Base-by-base conservation (phyloP, 2,797 vertebrate genomes). In the Phataginus tricuspis region DNA sequence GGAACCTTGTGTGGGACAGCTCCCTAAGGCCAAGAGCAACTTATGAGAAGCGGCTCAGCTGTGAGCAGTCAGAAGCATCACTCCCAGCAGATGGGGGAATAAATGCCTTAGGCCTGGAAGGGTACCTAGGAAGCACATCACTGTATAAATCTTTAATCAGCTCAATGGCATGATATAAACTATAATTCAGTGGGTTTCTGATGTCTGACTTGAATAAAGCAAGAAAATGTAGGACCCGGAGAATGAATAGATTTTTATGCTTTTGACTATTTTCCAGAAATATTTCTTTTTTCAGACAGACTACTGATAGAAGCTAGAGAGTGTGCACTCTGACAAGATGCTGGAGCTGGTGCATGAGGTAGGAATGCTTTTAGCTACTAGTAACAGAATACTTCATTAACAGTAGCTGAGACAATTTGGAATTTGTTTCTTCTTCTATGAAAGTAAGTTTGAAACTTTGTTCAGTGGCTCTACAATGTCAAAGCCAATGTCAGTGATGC, bases 391-490 rank as follows among this genome's bases (percentile, higher is more conserved):
- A 88, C 2, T 88, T 91, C 11, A 51, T 86, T 74, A 77, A 89
- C 29, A 72, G 18, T 64, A 53, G 11, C 11, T 71, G 21, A 94
- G 37, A 88, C 27, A 45, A 71, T n/a, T 63, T 59, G 49, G 25
- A 59, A 3, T 86, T 87, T 61, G 1, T 34, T 78, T 72, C 74
- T 53, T 59, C 29, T 59, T 72, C 8, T 5, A 80, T 53, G 69
- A 96, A 96, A 94, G 59, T 83, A 74, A 82, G 25, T 94, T 80
- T 74, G 64, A 94, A 92, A 71, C 14, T 79, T 84, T 94, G 37
- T 87, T 87, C 25, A 75, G 25, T 39, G 16, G 53, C 15, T 88
- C 21, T 92, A 37, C 10, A 71, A 82, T 39, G 21, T 82, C 77
- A 91, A 34, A 63, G 18, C 51, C 72, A 87, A 66, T 74, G 69